Evolutionary conservation across 2,797 vertebrate species (phyloP), one percentile per base, ranked within the genome.

Genomic region (Coreius guichenoti): DNA sequence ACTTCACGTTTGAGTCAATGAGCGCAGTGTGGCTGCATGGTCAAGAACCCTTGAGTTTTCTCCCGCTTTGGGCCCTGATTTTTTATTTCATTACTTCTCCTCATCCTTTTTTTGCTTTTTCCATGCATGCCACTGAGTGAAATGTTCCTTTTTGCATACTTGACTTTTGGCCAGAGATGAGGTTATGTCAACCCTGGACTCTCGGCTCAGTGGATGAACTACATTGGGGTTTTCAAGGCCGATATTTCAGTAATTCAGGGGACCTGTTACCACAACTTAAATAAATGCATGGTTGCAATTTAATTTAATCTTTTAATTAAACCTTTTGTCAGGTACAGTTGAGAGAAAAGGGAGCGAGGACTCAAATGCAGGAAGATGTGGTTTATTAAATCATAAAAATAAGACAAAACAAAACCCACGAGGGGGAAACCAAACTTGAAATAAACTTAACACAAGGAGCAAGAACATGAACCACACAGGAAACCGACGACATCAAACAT

Each of bases 1-100:
- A 94, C 91, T 86, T 92, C 86, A 92, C 93, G 92, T 88, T 86
- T 92, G 90, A 92, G 91, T 95, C 93, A 95, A 94, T 94, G 92
- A 94, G 91, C 92, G 86, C 93, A 94, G 93, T 94, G 92, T 94
- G 91, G 91, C 93, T 92, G 90, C 88, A 84, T 90, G 89, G 87
- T 89, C 90, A 92, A 91, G 49, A 80, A 56, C 61, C 17, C 70
- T n/a, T 65, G 87, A 69, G 81, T 39, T 87, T 61, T 43, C 81
- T 56, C 45, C 36, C 21, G 43, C 51, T 36, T 81, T 86, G 86
- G 74, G 76, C 80, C 61, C 86, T 68, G 5, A 23, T 79, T 43
- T 82, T 78, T 68, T 43, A 72, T 72, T 92, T 81, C 81, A 16
- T 88, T 78, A 29, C 78, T 84, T 58, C 72, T 81, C 54, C 80